Base-by-base conservation (phyloP, 2,888 invertebrate species). In the Temnothorax unifasciatus region DNA sequence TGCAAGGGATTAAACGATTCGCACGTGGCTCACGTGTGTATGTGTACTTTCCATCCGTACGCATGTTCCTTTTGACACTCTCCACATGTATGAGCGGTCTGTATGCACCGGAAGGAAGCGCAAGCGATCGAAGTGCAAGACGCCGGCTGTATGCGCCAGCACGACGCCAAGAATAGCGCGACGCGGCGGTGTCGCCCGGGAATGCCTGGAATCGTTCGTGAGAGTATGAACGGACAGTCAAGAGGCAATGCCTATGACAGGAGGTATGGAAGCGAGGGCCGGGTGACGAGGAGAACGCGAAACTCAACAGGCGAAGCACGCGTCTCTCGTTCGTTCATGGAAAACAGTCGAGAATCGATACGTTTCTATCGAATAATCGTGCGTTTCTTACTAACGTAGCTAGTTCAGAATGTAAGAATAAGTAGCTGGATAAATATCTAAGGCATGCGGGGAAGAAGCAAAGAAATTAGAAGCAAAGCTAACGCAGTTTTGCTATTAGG, bases 81-180 rank as follows among this genome's bases (percentile, higher is more conserved):
- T 86, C 86, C 90, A 90, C 90, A 90, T 87, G 90, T 90, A 88
- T 81, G 82, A 34, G 34, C 54, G 79, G 88, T 85, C 77, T 82
- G 81, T 85, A 85, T 83, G 82, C 84, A 88, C 91, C 91, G 92
- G 92, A 92, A 92, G 91, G 89, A 90, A 92, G 88, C 86, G 87
- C 87, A 38, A 44, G 59, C 71, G 87, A 86, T 83, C 87, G 83
- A 79, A 74, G 81, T 85, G 86, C 89, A 85, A 75, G 84, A 82
- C 87, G 88, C 82, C 86, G 88, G 74, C 82, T 83, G 88, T 89
- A 89, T 89, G 86, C 87, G 86, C 85, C 86, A 85, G 79, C 88
- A 86, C 66, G 82, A 61, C 85, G 89, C 85, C 88, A 91, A 89
- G 89, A 92, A 92, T 92, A 92, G 90, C 91, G 38, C 76, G 64